phyloP scores from a whole-genome alignment of 2,113 vertebrate genomes.

The Pollimyrus isidori region DNA sequence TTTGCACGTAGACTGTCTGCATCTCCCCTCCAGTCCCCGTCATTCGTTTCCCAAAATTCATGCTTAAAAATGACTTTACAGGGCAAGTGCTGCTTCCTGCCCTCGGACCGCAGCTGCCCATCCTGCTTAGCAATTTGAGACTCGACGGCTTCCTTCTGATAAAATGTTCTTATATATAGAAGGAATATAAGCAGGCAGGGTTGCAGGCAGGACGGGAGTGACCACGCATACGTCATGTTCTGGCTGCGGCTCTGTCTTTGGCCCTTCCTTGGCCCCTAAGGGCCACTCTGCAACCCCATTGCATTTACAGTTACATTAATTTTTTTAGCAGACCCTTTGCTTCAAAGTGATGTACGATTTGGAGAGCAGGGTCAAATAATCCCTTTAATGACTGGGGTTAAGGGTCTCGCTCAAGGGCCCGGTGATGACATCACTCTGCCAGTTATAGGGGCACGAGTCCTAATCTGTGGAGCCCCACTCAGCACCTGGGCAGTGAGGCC shows the following conservation, averaged over 20 bases:
- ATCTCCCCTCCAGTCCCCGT: not conserved
- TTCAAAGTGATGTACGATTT: not conserved
- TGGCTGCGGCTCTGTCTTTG: not conserved
- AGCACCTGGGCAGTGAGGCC: not conserved
- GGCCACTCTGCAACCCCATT: not conserved
- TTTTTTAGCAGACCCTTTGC: not conserved
- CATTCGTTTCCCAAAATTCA: constrained; percentile 1
- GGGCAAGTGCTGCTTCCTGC: not conserved
- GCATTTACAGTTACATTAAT: not conserved
- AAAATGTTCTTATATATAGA: not conserved
- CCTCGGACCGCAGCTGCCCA: not conserved
- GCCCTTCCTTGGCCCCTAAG: not conserved
- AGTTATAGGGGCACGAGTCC: not conserved
- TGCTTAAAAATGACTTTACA: not conserved
- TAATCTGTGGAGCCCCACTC: not conserved
- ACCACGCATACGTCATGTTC: not conserved
- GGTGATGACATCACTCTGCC: not conserved
- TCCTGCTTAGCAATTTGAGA: not conserved
- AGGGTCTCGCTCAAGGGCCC: not conserved
- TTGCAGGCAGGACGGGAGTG: not conserved
- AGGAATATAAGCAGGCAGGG: not conserved
- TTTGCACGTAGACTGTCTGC: constrained; percentile 36
- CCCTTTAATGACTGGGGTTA: not conserved
- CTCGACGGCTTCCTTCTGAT: not conserved
- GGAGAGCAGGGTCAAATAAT: not conserved